These are phyloP conservation scores for Poecilia velifera DNA, from an alignment of 2,797 vertebrate genomes.

Conservation along the genomic window DNA sequence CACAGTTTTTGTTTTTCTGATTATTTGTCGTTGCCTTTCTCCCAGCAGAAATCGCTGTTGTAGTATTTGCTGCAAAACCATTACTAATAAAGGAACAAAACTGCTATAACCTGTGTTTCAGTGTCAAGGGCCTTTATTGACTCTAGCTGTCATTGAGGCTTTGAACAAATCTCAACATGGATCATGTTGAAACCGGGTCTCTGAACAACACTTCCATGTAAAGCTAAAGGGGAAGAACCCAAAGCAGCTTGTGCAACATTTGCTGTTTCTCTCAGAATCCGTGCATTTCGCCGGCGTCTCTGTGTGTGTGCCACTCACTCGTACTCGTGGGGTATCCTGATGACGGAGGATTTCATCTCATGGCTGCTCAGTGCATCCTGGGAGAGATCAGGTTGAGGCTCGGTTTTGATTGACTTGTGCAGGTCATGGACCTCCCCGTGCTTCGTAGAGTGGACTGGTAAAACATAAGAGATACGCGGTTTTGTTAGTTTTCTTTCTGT, in stretches of 20 bases:
- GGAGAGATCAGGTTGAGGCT: slow-evolving; percentile 81
- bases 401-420: slow-evolving; percentile 90
- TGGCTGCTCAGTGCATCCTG: slow-evolving; percentile 85
- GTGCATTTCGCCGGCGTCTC: background rate
- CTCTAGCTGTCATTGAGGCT: background rate
- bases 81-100: background rate
- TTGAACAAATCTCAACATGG: background rate
- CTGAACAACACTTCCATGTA: slow-evolving; percentile 23
- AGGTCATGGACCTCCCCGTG: slow-evolving; percentile 72
- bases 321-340: slow-evolving; percentile 85
- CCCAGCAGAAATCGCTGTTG: background rate
- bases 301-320: slow-evolving; percentile 82
- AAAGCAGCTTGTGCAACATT: slow-evolving; percentile 5
- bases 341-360: slow-evolving; percentile 87
- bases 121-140: background rate
- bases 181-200: background rate
- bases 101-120: background rate
- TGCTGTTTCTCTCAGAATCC: slow-evolving; percentile 16
- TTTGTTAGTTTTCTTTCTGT: background rate
- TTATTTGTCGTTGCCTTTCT: background rate
- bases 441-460: slow-evolving; percentile 62
- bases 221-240: slow-evolving; percentile 33
- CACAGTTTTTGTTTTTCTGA: background rate
- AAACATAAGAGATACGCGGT: slow-evolving; percentile 6
- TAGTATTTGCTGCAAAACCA: background rate